These are phyloP conservation scores for Philypnodon macrostomus DNA, from an alignment of 2,797 vertebrate species.

Conservation along the genomic window DNA sequence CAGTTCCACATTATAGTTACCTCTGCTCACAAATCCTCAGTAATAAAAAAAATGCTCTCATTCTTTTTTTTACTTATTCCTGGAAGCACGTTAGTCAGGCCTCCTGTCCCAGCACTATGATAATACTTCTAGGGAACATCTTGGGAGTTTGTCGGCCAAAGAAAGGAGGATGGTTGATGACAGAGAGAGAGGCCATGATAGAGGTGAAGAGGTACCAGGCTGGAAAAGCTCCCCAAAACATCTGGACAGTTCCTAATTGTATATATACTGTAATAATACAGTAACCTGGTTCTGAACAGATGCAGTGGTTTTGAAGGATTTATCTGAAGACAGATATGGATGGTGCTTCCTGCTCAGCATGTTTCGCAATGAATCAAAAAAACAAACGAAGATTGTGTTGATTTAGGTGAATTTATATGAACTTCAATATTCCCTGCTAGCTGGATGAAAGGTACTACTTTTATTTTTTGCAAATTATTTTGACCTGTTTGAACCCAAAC, in stretches of 20 bases:
- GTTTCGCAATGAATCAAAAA: conserved; percentile 38
- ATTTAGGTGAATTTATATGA: conserved; percentile 22
- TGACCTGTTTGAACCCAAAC: too few relatives aligned
- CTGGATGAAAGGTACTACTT: too few relatives aligned
- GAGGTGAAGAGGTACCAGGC: conserved; percentile 25
- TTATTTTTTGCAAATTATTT: too few relatives aligned
- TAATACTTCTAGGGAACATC: conserved; percentile 46
- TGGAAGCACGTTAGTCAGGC: conserved; percentile 20
- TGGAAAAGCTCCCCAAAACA: conserved; percentile 30
- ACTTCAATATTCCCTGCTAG: too few relatives aligned
- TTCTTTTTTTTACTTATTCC: conserved; percentile 30
- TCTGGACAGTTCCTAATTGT: conserved; percentile 29
- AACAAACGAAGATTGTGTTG: conserved; percentile 34
- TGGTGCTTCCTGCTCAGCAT: conserved; percentile 25
- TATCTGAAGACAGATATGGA: conserved; percentile 44
- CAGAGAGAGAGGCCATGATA: too few relatives aligned
- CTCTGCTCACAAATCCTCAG: conserved; percentile 2
- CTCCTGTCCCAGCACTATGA: conserved; percentile 26
- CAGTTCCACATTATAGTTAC: too few relatives aligned
- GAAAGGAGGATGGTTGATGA: conserved; percentile 39
- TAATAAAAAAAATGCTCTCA: conserved; percentile 7
- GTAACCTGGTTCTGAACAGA: conserved; percentile 2
- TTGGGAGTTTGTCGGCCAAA: conserved; percentile 11
- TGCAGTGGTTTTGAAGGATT: conserved; percentile 29
- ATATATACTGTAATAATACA: too few relatives aligned